Conservation (phyloP, 2,113 vertebrate species). For the Halcyon senegalensis region DNA sequence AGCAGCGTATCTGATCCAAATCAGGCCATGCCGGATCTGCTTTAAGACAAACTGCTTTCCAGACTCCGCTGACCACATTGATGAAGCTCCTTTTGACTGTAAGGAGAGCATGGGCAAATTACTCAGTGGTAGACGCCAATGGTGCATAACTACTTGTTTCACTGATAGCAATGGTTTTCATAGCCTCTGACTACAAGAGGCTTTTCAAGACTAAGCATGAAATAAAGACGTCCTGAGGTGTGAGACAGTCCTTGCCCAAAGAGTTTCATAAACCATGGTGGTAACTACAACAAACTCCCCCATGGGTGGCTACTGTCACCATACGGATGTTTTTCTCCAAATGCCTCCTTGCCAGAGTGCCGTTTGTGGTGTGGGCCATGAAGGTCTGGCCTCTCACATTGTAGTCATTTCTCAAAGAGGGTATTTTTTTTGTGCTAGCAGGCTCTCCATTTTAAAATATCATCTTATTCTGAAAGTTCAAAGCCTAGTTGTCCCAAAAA, state of each 20-base stretch:
- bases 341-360: background rate
- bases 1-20: background rate
- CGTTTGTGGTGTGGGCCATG: background rate
- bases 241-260: background rate
- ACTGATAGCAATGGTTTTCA: background rate
- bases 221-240: background rate
- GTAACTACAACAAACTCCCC: background rate
- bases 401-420: background rate
- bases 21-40: background rate
- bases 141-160: background rate
- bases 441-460: background rate
- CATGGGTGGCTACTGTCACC: background rate
- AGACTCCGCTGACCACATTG: background rate
- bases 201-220: background rate
- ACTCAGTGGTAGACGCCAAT: rapidly evolving
- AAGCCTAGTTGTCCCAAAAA: background rate
- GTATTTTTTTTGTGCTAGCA: background rate
- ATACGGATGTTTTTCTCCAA: background rate
- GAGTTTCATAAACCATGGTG: background rate
- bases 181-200: background rate
- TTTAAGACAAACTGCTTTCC: background rate
- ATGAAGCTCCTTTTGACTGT: background rate
- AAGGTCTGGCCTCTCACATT: background rate
- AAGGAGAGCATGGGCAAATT: background rate
- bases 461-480: background rate